A percentile compares a stretch with the other conserved stretches of the same genome.
phyloP scores from a whole-genome alignment of 2,113 vertebrate genomes.

The Euleptes europaea region DNA sequence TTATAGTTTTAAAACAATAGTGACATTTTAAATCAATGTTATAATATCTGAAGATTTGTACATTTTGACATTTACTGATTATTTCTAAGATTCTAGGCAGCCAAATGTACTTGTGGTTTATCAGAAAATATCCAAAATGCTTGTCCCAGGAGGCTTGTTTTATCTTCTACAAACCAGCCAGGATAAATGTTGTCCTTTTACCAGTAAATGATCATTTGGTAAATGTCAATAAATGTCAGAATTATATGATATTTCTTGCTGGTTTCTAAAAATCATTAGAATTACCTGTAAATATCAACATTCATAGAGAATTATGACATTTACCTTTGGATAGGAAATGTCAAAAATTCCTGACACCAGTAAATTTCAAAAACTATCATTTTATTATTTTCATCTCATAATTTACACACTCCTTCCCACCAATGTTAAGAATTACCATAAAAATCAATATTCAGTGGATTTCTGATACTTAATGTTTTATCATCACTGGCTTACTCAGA shows the following conservation, averaged over 20 bases:
- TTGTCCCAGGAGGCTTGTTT: neutral
- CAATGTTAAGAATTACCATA: no score
- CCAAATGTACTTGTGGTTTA: neutral
- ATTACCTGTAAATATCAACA: neutral
- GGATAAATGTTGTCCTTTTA: neutral
- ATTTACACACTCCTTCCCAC: no score
- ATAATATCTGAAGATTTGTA: neutral
- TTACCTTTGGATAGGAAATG: no score
- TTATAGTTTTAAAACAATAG: neutral
- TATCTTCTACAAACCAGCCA: neutral
- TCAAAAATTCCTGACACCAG: no score
- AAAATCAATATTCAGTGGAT: no score
- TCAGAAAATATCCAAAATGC: neutral
- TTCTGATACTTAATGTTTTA: no score
- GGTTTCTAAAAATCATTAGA: neutral
- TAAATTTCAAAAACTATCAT: no score
- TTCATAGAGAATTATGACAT: no score
- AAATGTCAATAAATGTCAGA: neutral
- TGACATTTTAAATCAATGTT: neutral
- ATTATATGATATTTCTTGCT: neutral
- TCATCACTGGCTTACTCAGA: no score
- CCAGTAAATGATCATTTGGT: neutral
- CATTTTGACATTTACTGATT: neutral
- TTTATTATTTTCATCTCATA: no score
- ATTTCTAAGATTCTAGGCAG: neutral